Conservation (phyloP, 2,797 vertebrate genomes). For the Pygocentrus nattereri region DNA sequence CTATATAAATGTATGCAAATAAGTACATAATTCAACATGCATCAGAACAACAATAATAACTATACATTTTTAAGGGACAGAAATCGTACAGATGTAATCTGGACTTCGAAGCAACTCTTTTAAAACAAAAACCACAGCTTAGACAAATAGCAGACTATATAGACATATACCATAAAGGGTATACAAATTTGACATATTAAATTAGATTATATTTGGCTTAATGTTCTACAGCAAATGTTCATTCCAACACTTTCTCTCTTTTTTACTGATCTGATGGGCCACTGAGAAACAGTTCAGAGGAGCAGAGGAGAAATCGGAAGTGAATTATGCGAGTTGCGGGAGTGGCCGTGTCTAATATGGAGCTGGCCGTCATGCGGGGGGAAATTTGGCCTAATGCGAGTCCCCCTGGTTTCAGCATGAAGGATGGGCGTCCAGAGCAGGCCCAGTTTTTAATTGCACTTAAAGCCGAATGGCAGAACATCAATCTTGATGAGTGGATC, state of each 20-base stretch:
- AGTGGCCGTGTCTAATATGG: constrained; percentile 67
- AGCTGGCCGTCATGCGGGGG: constrained; percentile 69
- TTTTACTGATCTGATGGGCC: not conserved
- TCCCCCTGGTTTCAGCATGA: constrained; percentile 72
- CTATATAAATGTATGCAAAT: no score
- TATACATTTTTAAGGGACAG: no score
- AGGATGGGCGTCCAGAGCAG: constrained; percentile 78
- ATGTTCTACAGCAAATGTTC: no score
- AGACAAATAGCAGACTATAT: no score
- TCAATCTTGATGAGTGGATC: constrained; percentile 90
- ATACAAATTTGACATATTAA: no score
- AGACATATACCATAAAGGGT: no score
- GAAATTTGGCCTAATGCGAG: constrained; percentile 76
- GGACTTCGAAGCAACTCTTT: no score
- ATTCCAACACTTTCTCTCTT: not conserved
- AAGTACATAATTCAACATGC: no score
- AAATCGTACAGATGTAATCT: no score
- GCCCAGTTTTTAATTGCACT: constrained; percentile 88
- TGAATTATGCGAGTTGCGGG: constrained; percentile 62
- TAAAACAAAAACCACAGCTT: no score
- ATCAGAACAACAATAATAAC: no score
- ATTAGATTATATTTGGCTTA: no score
- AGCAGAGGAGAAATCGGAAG: not conserved
- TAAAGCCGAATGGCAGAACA: constrained; percentile 87
- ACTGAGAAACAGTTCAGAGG: constrained; percentile 1